Evolutionary conservation across 2,888 invertebrate genomes (phyloP).

Genomic region (Caenorhabditis becei): DNA sequence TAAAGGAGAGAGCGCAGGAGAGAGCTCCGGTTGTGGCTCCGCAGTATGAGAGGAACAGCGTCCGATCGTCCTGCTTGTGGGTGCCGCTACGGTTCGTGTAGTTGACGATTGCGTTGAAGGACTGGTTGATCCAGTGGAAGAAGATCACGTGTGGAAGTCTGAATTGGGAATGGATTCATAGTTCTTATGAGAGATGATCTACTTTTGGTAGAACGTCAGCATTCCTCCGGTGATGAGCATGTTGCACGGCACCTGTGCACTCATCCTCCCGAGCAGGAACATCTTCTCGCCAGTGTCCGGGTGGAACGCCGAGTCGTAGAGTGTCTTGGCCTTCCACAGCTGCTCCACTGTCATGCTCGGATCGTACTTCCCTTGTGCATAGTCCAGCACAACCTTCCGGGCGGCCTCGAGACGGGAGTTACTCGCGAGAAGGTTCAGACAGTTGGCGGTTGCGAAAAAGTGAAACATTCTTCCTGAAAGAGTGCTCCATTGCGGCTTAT

Average conservation of each 20-base stretch:
- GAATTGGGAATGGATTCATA: too few relatives aligned
- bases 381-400: slow-evolving; percentile 87
- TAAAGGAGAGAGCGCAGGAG: slow-evolving; percentile 65
- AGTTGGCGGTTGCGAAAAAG: slow-evolving; percentile 94
- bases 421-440: slow-evolving; percentile 90
- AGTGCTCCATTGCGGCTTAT: background rate
- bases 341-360: slow-evolving; percentile 88
- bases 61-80: slow-evolving; percentile 48
- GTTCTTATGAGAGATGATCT: background rate
- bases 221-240: slow-evolving; percentile 96
- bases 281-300: slow-evolving; percentile 98
- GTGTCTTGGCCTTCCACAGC: slow-evolving; percentile 91
- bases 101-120: slow-evolving; percentile 97
- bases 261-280: slow-evolving; percentile 94
- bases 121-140: slow-evolving; percentile 90
- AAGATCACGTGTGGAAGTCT: slow-evolving; percentile 92
- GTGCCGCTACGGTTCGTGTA: slow-evolving; percentile 90
- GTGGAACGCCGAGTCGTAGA: slow-evolving; percentile 98
- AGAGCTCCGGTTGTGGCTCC: slow-evolving; percentile 70
- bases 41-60: slow-evolving; percentile 81
- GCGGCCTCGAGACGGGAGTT: slow-evolving; percentile 88
- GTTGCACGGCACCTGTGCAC: slow-evolving; percentile 96
- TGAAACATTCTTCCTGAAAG: slow-evolving; percentile 89
- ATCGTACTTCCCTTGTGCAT: slow-evolving; percentile 85
- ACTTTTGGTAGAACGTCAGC: slow-evolving; percentile 90